Conservation (phyloP, 1,140 invertebrate genomes). For the Danaus melanippus region DNA sequence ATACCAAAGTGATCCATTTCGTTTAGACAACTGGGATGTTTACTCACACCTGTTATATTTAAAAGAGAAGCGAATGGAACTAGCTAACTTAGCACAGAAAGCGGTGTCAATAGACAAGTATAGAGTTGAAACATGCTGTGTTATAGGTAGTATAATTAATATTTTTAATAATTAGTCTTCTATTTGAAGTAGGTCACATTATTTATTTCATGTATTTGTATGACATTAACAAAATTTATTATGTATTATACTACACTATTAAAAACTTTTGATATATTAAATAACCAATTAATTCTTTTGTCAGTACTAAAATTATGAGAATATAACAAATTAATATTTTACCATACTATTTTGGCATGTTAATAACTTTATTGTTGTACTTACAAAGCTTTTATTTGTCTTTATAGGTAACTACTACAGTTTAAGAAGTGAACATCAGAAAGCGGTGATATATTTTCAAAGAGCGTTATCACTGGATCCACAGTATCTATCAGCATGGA, state of each 20-base stretch:
- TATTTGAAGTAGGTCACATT: too few species aligned
- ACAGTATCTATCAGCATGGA: conserved; percentile 96
- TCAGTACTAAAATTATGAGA: too few species aligned
- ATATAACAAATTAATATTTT: too few species aligned
- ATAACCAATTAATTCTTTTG: too few species aligned
- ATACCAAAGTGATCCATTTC: conserved; percentile 89
- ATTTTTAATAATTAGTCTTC: not conserved
- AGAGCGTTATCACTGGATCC: conserved; percentile 95
- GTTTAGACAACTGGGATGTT: conserved; percentile 95
- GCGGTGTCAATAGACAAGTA: conserved; percentile 97
- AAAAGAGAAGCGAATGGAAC: conserved; percentile 92
- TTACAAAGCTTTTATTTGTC: not conserved
- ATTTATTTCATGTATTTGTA: too few species aligned
- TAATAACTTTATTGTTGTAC: too few species aligned
- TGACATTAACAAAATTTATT: too few species aligned
- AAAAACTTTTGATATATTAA: too few species aligned
- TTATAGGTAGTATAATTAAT: conserved; percentile 83
- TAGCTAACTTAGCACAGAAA: conserved; percentile 94
- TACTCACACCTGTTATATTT: conserved; percentile 98
- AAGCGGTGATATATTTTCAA: conserved; percentile 97
- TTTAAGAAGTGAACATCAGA: conserved; percentile 95
- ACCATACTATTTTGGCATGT: too few species aligned
- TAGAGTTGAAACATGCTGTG: conserved; percentile 97
- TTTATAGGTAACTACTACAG: conserved; percentile 97
- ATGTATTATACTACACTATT: too few species aligned